Percentiles rank a stretch among this genome's conserved stretches.
Evolutionary conservation across 2,888 invertebrate genomes (phyloP).

Genomic region (Macaria liturata): DNA sequence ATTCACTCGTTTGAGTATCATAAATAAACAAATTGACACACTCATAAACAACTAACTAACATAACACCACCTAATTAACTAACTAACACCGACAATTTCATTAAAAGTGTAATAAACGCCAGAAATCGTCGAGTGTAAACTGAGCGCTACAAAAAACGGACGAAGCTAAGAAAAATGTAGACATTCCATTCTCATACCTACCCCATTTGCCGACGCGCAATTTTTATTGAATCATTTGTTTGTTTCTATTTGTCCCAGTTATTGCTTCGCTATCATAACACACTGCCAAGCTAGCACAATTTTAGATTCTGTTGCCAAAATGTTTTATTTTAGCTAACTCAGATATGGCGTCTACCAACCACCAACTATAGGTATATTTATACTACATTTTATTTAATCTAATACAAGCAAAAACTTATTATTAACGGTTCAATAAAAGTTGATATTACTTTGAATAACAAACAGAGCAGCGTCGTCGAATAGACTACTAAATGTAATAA

Average conservation of each 20-base stretch:
- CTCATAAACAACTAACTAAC: no score
- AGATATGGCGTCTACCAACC: no score
- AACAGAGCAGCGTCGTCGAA: conserved; percentile 17
- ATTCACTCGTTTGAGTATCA: no score
- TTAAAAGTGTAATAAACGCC: no score
- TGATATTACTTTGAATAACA: conserved; percentile 4
- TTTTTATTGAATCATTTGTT: conserved; percentile 22
- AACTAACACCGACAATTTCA: no score
- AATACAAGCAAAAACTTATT: not conserved
- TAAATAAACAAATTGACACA: no score
- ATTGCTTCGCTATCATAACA: conserved; percentile 9
- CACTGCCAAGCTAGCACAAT: conserved; percentile 5
- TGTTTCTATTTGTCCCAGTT: conserved; percentile 13
- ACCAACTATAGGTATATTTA: no score
- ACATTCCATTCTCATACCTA: conserved; percentile 30
- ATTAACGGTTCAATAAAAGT: conserved; percentile 5
- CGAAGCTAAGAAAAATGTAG: not conserved
- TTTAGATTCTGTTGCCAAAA: not conserved
- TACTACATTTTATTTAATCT: not conserved
- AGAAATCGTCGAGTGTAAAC: no score
- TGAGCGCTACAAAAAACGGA: no score
- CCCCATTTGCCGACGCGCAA: conserved; percentile 38
- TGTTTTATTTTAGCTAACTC: conserved; percentile 5
- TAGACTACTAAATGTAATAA: conserved; percentile 33
- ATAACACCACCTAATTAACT: no score